Conservation (phyloP, 2,113 vertebrate genomes). For the Scartelaos histophorus region DNA sequence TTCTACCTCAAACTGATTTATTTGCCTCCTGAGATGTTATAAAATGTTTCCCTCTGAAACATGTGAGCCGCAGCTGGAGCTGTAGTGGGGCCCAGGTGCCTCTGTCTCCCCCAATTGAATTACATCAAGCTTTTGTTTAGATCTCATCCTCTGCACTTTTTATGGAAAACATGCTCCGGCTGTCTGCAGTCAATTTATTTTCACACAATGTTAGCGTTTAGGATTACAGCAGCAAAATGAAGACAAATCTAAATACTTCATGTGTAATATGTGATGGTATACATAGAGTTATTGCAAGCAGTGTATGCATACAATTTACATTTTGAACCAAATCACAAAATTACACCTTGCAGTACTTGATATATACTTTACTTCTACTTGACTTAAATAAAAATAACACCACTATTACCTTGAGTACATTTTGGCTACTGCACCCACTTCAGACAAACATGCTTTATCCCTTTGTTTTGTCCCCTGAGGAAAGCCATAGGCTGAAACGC, state of each 20-base stretch:
- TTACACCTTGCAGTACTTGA: no score
- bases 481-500: no score
- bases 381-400: background rate
- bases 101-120: conserved; percentile 31
- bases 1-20: background rate
- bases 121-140: conserved; percentile 8
- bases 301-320: no score
- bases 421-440: background rate
- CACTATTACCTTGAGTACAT: background rate
- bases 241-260: no score
- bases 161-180: conserved; percentile 2
- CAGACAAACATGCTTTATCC: background rate
- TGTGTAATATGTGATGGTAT: no score
- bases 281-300: no score
- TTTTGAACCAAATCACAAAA: no score
- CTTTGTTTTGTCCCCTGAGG: no score
- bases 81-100: conserved; percentile 46
- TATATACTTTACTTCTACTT: background rate
- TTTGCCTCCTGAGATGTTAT: conserved; percentile 1
- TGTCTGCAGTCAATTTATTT: conserved; percentile 3
- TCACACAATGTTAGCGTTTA: background rate
- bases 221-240: no score
- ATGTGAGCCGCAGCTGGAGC: conserved; percentile 41
- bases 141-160: conserved; percentile 19
- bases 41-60: conserved; percentile 21